Percentiles rank a stretch among this genome's conserved stretches.
These are phyloP conservation scores for Anthophora plumipes DNA, from an alignment of 2,888 invertebrate genomes.

Conservation along the genomic window DNA sequence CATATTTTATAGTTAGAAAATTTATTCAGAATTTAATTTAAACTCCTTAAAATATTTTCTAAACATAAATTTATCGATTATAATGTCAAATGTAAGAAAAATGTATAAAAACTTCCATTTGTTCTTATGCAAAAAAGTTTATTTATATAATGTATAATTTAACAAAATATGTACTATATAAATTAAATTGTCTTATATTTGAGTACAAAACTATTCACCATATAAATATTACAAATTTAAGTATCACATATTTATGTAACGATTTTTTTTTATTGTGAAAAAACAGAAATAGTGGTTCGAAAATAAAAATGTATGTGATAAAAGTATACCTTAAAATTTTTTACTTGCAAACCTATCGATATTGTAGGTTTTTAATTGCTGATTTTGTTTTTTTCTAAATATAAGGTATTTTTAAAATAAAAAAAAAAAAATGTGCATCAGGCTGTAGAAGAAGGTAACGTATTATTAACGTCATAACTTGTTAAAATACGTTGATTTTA, in stretches of 20 bases:
- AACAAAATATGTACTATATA: conserved; percentile 45
- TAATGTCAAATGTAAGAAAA: conserved; percentile 3
- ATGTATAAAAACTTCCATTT: neutral
- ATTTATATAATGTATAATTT: conserved; percentile 56
- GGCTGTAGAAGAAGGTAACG: conserved; percentile 25
- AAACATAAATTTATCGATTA: neutral
- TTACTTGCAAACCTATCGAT: conserved; percentile 32
- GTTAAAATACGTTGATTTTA: conserved; percentile 22
- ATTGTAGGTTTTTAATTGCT: conserved; percentile 25
- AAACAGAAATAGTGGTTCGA: neutral
- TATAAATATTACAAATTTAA: conserved; percentile 26
- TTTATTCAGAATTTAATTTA: neutral
- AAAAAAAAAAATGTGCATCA: conserved; percentile 15
- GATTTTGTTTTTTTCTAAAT: conserved; percentile 2
- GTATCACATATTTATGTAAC: conserved; percentile 28
- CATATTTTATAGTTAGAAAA: no score
- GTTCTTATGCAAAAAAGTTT: conserved; percentile 42
- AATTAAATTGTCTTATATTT: conserved; percentile 41
- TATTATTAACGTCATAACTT: conserved; percentile 14
- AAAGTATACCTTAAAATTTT: conserved; percentile 17
- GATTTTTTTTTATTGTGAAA: conserved; percentile 11
- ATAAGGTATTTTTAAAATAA: conserved; percentile 12
- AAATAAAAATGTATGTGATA: conserved; percentile 4
- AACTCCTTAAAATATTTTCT: neutral
- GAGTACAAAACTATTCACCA: conserved; percentile 33